phyloP scores from a whole-genome alignment of 2,797 vertebrate species.

The Bufotes viridis region DNA sequence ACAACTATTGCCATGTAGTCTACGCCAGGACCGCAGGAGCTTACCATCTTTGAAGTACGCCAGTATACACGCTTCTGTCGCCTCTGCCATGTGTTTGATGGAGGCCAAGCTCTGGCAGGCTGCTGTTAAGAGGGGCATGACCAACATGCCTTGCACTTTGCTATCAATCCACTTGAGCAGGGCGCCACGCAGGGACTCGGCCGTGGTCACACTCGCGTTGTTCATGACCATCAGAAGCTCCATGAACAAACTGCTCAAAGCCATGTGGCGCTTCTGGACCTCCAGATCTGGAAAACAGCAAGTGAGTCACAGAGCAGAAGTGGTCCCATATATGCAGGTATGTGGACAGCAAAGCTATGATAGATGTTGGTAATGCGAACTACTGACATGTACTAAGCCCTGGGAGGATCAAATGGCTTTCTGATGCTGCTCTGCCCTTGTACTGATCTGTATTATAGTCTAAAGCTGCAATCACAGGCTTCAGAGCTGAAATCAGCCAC shows the following conservation, averaged over 20 bases:
- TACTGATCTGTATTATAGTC: background rate
- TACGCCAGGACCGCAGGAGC: background rate
- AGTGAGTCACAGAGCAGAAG: background rate
- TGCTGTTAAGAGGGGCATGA: conserved; percentile 91
- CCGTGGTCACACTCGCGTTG: conserved; percentile 82
- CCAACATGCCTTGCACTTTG: conserved; percentile 81
- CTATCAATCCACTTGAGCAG: conserved; percentile 85
- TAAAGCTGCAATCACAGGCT: too few species aligned
- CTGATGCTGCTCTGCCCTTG: too few species aligned
- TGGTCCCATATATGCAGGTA: background rate
- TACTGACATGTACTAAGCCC: too few species aligned
- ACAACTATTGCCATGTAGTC: background rate
- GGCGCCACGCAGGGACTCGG: conserved; percentile 84
- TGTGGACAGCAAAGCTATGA: too few species aligned
- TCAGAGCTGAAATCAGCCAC: too few species aligned
- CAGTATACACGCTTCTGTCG: conserved; percentile 90
- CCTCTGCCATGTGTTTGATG: conserved; percentile 92
- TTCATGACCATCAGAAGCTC: conserved; percentile 89
- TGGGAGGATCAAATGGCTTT: too few species aligned
- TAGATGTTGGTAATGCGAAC: too few species aligned
- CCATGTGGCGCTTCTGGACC: conserved; percentile 88
- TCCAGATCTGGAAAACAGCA: conserved; percentile 77
- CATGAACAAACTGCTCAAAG: conserved; percentile 88
- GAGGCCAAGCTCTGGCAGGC: conserved; percentile 92
- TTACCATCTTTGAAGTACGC: conserved; percentile 90